Percentiles rank a stretch among this genome's conserved stretches.
Evolutionary conservation across 2,888 invertebrate species (phyloP).

Genomic region (Pandemis heparana): DNA sequence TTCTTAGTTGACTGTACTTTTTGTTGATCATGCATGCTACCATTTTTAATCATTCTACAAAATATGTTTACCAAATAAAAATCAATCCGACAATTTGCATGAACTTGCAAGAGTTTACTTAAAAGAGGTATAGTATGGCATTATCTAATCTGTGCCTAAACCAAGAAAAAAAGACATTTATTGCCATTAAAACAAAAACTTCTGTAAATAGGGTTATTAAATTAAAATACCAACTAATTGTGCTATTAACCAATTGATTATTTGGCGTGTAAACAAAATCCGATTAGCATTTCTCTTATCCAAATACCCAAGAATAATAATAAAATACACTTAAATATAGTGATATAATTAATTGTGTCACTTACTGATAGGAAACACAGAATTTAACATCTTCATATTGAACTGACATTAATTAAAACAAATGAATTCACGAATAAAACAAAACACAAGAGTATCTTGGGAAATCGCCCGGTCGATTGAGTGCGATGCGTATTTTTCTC

Average conservation of each 20-base stretch:
- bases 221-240: too few species aligned
- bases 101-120: too few species aligned
- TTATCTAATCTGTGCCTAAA: too few species aligned
- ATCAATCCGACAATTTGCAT: too few species aligned
- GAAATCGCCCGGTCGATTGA: slow-evolving; percentile 31
- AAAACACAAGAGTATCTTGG: slow-evolving; percentile 21
- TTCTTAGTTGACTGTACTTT: too few species aligned
- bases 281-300: background rate
- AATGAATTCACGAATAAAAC: slow-evolving; percentile 25
- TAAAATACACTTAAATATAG: background rate
- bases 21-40: too few species aligned
- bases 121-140: too few species aligned
- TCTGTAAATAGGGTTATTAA: too few species aligned
- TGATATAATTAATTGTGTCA: slow-evolving; percentile 7
- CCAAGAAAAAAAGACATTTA: too few species aligned
- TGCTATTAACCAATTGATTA: background rate
- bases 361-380: slow-evolving; percentile 49
- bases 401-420: slow-evolving; percentile 44
- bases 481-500: slow-evolving; percentile 22
- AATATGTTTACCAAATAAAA: too few species aligned
- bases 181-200: too few species aligned
- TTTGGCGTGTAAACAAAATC: background rate
- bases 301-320: background rate
- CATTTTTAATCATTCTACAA: too few species aligned
- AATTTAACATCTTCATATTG: slow-evolving; percentile 46